phyloP scores from a whole-genome alignment of 2,113 vertebrate species.

The Campylorhamphus procurvoides region DNA sequence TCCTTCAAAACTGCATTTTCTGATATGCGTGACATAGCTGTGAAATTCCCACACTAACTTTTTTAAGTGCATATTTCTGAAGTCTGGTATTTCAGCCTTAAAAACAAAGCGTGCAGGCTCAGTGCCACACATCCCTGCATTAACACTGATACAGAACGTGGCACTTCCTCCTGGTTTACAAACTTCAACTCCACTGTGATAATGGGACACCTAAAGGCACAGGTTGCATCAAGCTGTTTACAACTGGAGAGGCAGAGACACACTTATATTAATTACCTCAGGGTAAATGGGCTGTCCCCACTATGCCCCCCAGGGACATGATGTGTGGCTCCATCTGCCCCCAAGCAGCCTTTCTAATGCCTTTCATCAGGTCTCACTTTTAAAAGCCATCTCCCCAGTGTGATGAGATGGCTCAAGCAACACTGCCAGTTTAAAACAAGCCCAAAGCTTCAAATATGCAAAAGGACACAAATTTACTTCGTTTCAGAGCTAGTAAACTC shows the following conservation, averaged over 20 bases:
- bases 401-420: background rate
- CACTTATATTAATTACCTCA: accelerated
- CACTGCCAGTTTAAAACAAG: background rate
- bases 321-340: accelerated
- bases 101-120: background rate
- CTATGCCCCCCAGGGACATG: background rate
- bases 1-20: background rate
- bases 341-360: background rate
- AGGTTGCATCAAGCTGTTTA: background rate
- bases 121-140: accelerated
- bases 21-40: background rate
- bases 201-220: background rate
- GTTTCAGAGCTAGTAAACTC: background rate
- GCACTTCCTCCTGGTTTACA: background rate
- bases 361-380: background rate
- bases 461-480: accelerated
- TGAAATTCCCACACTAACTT: background rate
- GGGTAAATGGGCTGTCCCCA: background rate
- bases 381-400: accelerated
- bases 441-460: background rate
- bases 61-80: background rate
- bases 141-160: accelerated
- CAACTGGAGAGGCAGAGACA: background rate
- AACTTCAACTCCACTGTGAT: accelerated
- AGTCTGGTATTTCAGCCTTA: background rate